These are phyloP conservation scores for Platichthys stellatus DNA, from an alignment of 2,113 vertebrate species.

Conservation along the genomic window DNA sequence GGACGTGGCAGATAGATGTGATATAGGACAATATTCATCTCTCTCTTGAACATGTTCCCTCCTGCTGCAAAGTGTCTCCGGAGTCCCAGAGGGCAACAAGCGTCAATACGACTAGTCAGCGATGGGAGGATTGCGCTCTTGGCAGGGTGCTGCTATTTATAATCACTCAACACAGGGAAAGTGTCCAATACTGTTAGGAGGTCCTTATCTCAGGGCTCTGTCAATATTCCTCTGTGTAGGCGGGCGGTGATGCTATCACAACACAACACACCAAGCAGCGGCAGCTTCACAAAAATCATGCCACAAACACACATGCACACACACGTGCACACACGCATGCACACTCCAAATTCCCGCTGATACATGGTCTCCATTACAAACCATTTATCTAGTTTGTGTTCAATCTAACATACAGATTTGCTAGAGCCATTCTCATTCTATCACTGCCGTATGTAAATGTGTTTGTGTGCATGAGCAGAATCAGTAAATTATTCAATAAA, in stretches of 20 bases:
- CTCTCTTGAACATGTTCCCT: conserved; percentile 54
- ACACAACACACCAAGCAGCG: conserved; percentile 34
- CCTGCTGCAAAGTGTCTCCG: conserved; percentile 63
- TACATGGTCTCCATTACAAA: conserved; percentile 17
- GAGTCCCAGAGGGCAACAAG: conserved; percentile 62
- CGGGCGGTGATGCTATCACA: conserved; percentile 58
- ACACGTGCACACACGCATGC: background rate
- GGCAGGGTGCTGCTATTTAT: conserved; percentile 74
- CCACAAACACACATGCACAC: conserved; percentile 2
- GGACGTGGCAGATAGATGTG: conserved; percentile 60
- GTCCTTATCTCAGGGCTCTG: conserved; percentile 74
- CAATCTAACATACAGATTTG: conserved; percentile 30
- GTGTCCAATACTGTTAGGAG: conserved; percentile 78
- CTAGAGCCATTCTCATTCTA: background rate
- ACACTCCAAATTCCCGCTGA: conserved; percentile 17
- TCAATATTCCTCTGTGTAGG: conserved; percentile 70
- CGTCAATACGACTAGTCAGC: conserved; percentile 69
- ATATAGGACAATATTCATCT: conserved; percentile 69
- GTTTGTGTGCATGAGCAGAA: background rate
- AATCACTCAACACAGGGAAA: conserved; percentile 77
- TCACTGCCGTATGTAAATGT: conserved; percentile 16
- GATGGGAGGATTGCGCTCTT: conserved; percentile 72
- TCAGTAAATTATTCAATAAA: conserved; percentile 55
- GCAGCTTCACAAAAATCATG: conserved; percentile 32
- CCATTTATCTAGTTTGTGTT: conserved; percentile 14